Conservation (phyloP, 2,888 invertebrate genomes). For the Pandemis cinnamomeana region DNA sequence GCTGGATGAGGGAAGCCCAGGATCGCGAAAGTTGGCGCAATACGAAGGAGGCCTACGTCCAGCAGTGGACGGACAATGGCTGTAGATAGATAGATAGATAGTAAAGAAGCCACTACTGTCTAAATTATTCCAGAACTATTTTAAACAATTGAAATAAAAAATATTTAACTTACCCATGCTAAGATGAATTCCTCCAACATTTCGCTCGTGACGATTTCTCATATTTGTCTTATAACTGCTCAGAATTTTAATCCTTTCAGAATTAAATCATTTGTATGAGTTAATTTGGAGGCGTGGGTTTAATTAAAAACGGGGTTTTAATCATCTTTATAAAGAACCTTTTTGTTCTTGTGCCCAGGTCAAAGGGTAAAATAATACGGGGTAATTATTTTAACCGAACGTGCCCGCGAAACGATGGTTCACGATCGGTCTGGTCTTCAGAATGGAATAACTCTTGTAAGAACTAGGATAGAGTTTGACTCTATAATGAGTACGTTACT, state of each 20-base stretch:
- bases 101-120: no score
- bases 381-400: background rate
- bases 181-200: background rate
- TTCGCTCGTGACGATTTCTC: background rate
- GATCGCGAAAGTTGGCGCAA: no score
- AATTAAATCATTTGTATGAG: conserved; percentile 11
- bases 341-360: background rate
- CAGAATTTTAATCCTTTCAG: background rate
- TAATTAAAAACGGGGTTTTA: conserved; percentile 19
- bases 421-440: background rate
- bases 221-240: background rate
- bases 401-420: background rate
- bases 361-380: conserved; percentile 1
- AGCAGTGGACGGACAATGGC: no score
- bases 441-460: background rate
- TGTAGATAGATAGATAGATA: no score
- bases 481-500: no score
- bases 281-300: conserved; percentile 11
- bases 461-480: no score
- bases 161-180: background rate
- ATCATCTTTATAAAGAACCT: conserved; percentile 14
- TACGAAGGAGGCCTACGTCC: no score
- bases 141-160: no score
- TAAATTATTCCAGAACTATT: no score
- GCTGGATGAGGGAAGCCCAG: no score